Base-by-base conservation (phyloP, 1,140 invertebrate species). In the Magallana angulata region DNA sequence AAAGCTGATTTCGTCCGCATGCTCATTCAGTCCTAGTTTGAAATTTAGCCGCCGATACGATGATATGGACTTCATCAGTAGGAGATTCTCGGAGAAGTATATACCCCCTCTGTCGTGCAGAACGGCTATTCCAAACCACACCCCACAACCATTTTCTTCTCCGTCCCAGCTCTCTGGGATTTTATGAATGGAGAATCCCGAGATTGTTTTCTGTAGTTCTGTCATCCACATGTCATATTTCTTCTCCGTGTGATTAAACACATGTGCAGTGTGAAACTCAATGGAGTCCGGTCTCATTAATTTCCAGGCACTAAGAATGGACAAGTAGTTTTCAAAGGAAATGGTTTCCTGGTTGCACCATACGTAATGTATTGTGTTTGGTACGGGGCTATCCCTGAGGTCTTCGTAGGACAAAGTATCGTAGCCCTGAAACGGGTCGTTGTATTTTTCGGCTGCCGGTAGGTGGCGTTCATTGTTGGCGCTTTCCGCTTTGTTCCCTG, bases 281-380 rank as follows among this genome's bases (percentile, higher is more conserved):
- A 93, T 90, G 1, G 85, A 81, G 84, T 93, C 92, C 1, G 92
- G 91, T 88, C 89, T 83, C 81, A 93, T 82, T 7, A 87, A 68
- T 48, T 91, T 91, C 92, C 91, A 93, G 7, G 84, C 90, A 82
- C 92, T 91, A 11, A 93, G 80, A 57, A 94, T 90, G 71, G 90
- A 91, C 0, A 93, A 59, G 83, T 92, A 93, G 83, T 93, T 86
- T 36, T 90, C 76, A 81, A 92, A 94, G 36, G 90, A 87, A 57
- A 94, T 92, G 8, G 88, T 86, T 9, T 84, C 30, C 5, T 91
- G 87, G 1, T 91, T 62, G 82, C 93, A 94, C 92, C 90, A 90
- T 5, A 92, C 87, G 16, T 90, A 91, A 36, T 90, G 88, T 18
- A 91, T 76, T 8, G 88, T 84, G 57, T 91, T 91, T 14, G 91